Percentiles rank a stretch among this genome's conserved stretches.
phyloP scores from a whole-genome alignment of 2,113 vertebrate genomes.

The Helogale parvula region DNA sequence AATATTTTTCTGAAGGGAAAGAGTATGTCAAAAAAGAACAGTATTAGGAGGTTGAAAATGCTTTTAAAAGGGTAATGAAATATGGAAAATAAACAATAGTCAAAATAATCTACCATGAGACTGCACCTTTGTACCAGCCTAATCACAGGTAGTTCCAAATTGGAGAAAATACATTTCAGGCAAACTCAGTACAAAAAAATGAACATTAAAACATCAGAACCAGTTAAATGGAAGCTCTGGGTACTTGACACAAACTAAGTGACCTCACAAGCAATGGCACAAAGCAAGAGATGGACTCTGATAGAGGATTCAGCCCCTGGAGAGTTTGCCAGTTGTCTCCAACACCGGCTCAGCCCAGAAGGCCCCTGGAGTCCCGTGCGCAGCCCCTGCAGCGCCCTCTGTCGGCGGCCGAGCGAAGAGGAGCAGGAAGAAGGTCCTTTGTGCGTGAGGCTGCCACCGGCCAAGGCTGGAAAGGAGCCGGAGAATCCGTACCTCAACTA shows the following conservation, averaged over 20 bases:
- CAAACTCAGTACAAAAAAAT: background rate
- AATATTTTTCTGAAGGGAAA: background rate
- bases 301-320: background rate
- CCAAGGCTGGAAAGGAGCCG: background rate
- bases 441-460: fast-evolving
- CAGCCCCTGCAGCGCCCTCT: background rate
- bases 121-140: background rate
- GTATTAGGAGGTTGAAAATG: background rate
- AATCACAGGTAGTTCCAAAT: background rate
- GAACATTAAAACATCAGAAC: background rate
- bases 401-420: background rate
- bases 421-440: background rate
- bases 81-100: background rate
- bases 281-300: background rate
- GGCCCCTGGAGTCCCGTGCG: too few species aligned
- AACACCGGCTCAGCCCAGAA: background rate
- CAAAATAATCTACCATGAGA: background rate
- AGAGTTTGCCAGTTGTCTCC: background rate
- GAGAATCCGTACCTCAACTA: too few species aligned
- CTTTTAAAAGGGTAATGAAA: background rate
- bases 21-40: background rate
- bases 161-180: background rate
- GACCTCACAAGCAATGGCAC: background rate
- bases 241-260: background rate
- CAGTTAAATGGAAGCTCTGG: background rate